Percentiles rank a stretch among this genome's conserved stretches.
phyloP scores from a whole-genome alignment of 2,113 vertebrate species.

The Oncorhynchus tshawytscha region DNA sequence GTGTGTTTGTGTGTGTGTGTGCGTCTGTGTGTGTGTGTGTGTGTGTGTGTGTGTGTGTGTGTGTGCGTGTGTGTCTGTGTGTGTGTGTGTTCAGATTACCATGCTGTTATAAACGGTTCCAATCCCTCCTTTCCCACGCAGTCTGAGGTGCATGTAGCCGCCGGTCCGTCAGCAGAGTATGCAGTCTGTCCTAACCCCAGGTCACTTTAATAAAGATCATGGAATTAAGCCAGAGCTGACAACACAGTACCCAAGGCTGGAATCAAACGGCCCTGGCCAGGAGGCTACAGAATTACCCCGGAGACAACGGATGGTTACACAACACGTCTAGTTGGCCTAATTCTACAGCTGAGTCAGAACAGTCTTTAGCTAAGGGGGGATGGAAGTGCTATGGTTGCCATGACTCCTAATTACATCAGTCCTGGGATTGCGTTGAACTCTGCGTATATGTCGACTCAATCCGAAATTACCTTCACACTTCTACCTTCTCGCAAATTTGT shows the following conservation, averaged over 20 bases:
- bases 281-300: background rate
- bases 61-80: background rate
- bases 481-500: no score
- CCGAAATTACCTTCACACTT: no score
- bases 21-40: background rate
- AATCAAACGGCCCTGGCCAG: background rate
- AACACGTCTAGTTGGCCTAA: background rate
- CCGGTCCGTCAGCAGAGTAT: background rate
- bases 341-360: no score
- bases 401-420: background rate
- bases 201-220: constrained; percentile 8
- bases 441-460: no score
- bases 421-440: background rate
- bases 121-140: background rate
- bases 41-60: no score
- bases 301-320: background rate
- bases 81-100: background rate
- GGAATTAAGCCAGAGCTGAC: constrained; percentile 24
- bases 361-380: background rate
- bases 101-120: background rate
- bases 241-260: background rate
- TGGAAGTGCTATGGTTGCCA: background rate
- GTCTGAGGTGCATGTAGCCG: no score
- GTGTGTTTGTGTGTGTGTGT: background rate
- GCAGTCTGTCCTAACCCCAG: background rate